phyloP scores from a whole-genome alignment of 2,113 vertebrate species.

The Cricetomys ansorgei region DNA sequence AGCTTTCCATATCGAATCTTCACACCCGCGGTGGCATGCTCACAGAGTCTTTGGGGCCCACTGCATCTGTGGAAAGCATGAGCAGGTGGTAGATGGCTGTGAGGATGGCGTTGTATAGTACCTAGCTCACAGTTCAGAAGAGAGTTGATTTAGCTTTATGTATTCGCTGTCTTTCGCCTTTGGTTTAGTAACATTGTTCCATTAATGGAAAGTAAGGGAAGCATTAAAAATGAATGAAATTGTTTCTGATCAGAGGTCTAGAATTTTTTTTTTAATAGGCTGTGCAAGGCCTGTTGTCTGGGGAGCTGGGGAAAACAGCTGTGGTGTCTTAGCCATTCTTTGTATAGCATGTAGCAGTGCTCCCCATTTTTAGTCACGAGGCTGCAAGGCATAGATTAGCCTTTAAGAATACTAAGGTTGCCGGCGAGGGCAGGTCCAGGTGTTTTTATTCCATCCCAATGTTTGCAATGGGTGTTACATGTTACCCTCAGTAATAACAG shows the following conservation, averaged over 20 bases:
- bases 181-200: not conserved
- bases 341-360: not conserved
- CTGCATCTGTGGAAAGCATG: not conserved
- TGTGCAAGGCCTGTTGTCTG: not conserved
- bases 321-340: not conserved
- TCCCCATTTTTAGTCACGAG: not conserved
- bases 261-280: not conserved
- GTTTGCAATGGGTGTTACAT: not conserved
- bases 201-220: not conserved
- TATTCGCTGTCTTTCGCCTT: conserved; percentile 45
- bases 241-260: conserved; percentile 42
- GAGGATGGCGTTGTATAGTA: not conserved
- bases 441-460: not conserved
- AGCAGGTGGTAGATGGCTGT: not conserved
- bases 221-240: conserved; percentile 57
- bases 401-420: not conserved
- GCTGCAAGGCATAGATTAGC: not conserved
- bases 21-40: conserved; percentile 4
- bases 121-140: conserved; percentile 7
- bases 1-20: not conserved
- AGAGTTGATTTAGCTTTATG: not conserved
- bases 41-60: conserved; percentile 3
- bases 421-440: not conserved
- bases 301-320: not conserved
- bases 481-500: not conserved